Evolutionary conservation across 2,888 invertebrate genomes (phyloP).

Genomic region (Oscheius onirici): DNA sequence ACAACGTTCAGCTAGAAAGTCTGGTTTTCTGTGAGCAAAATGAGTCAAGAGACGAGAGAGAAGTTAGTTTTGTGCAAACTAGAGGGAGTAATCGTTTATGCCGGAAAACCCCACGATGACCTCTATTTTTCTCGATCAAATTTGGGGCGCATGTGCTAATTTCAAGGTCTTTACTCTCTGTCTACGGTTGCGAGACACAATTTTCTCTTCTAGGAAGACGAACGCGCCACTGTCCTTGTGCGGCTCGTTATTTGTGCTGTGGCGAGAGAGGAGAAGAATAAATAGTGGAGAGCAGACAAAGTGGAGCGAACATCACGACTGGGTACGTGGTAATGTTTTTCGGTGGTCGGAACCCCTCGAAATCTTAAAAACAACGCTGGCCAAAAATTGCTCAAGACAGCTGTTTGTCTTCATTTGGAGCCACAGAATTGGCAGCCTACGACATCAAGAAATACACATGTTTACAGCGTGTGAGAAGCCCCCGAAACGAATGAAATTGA

Average conservation of each 20-base stretch:
- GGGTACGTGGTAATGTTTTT: slow-evolving; percentile 16
- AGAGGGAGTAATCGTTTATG: slow-evolving; percentile 14
- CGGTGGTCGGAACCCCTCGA: no score
- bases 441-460: slow-evolving; percentile 8
- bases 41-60: neutral
- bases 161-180: slow-evolving; percentile 19
- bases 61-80: neutral
- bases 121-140: slow-evolving; percentile 8
- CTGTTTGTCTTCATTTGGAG: no score
- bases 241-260: slow-evolving; percentile 29
- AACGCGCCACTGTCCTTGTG: slow-evolving; percentile 29
- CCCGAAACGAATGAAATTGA: neutral
- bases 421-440: no score
- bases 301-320: slow-evolving; percentile 32
- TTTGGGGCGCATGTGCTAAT: slow-evolving; percentile 21
- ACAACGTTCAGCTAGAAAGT: slow-evolving; percentile 16
- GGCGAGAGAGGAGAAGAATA: slow-evolving; percentile 24
- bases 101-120: neutral
- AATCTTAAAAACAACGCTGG: no score
- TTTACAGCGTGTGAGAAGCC: slow-evolving; percentile 9
- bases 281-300: slow-evolving; percentile 31
- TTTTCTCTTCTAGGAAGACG: slow-evolving; percentile 6
- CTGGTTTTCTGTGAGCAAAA: slow-evolving; percentile 7
- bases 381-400: no score
- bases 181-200: neutral